Conservation (phyloP, 2,888 invertebrate genomes). For the Megastigmus dorsalis region DNA sequence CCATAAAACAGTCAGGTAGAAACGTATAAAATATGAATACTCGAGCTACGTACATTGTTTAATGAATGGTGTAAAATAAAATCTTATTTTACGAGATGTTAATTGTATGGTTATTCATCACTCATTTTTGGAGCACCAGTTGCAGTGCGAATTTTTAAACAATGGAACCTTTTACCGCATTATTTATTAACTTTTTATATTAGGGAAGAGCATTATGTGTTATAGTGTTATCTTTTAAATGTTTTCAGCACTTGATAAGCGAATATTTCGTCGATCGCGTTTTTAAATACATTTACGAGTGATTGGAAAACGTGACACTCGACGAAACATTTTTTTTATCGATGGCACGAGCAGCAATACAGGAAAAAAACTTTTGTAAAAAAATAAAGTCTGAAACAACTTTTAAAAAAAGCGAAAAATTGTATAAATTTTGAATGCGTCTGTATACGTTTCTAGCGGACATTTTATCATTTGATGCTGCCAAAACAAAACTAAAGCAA, state of each 20-base stretch:
- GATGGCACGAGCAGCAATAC: background rate
- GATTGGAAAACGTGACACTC: background rate
- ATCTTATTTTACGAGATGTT: background rate
- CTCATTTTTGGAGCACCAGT: background rate
- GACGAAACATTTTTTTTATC: background rate
- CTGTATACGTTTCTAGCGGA: conserved; percentile 21
- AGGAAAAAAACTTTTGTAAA: background rate
- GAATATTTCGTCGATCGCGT: background rate
- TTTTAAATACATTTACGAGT: background rate
- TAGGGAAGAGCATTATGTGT: background rate
- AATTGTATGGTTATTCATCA: background rate
- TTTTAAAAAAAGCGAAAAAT: background rate
- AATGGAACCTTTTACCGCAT: too few species aligned
- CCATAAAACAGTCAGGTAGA: background rate
- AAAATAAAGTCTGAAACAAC: background rate
- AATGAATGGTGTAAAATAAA: conserved; percentile 26
- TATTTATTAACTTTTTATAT: conserved; percentile 5
- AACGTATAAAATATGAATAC: conserved; percentile 10
- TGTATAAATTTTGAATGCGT: conserved; percentile 24
- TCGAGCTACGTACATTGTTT: background rate
- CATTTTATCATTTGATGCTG: conserved; percentile 20
- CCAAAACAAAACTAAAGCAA: conserved; percentile 9
- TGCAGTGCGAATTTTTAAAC: too few species aligned
- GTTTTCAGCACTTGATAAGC: conserved; percentile 1
- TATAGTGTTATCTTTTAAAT: background rate